Percentiles rank a stretch among this genome's conserved stretches.
These are phyloP conservation scores for Nycticorax nycticorax DNA, from an alignment of 2,113 vertebrate species.

Conservation along the genomic window DNA sequence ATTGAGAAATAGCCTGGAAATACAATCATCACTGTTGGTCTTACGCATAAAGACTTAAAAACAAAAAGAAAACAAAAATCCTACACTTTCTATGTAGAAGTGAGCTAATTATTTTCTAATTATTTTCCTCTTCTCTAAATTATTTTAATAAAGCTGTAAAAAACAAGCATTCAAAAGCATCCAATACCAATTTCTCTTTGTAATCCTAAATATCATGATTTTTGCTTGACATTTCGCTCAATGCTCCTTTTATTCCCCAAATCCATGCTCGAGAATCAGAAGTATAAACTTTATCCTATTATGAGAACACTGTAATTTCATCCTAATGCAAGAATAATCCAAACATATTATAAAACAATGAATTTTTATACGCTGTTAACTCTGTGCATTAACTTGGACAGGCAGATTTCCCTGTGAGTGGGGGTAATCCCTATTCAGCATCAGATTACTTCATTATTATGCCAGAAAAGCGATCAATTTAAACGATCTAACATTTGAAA, in stretches of 20 bases:
- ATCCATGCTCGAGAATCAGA: not conserved
- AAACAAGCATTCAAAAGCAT: not conserved
- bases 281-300: not conserved
- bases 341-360: not conserved
- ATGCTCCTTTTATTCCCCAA: not conserved
- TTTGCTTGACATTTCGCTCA: not conserved
- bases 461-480: not conserved
- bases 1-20: not conserved
- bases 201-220: not conserved
- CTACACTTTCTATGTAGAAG: not conserved
- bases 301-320: not conserved
- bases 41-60: not conserved
- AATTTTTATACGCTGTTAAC: not conserved
- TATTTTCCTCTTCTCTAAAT: not conserved
- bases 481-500: not conserved
- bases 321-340: conserved; percentile 3
- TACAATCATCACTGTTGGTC: not conserved
- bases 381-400: not conserved
- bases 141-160: not conserved
- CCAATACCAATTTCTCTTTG: not conserved
- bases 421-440: not conserved
- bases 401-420: not conserved
- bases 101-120: not conserved
- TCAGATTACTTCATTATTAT: not conserved
- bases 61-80: not conserved